These are phyloP conservation scores for Psococerastis gibbosa DNA, from an alignment of 2,888 invertebrate species.

Conservation along the genomic window DNA sequence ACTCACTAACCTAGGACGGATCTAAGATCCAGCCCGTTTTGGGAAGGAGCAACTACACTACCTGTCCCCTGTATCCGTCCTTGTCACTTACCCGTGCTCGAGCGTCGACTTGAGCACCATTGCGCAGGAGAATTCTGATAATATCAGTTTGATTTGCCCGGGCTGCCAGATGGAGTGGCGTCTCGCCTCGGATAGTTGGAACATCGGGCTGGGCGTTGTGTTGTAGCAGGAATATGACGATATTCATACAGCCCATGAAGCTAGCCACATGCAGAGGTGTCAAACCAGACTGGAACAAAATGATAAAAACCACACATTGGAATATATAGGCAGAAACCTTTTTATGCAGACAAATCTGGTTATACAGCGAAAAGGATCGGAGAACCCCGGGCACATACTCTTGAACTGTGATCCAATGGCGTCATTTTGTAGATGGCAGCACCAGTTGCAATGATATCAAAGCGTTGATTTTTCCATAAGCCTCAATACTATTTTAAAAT, in stretches of 20 bases:
- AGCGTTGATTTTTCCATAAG: too few species aligned
- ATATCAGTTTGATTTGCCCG: constrained; percentile 96
- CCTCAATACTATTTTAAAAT: too few species aligned
- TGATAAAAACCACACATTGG: not conserved
- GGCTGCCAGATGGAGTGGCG: constrained; percentile 89
- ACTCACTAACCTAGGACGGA: too few species aligned
- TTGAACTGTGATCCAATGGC: too few species aligned
- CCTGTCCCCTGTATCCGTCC: too few species aligned
- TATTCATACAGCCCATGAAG: constrained; percentile 99
- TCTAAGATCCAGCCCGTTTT: too few species aligned
- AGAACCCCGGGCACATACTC: too few species aligned
- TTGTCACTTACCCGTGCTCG: constrained; percentile 35
- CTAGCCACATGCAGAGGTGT: constrained; percentile 95
- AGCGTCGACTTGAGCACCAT: constrained; percentile 71
- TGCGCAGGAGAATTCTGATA: constrained; percentile 81
- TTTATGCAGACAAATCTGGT: too few species aligned
- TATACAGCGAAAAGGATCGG: too few species aligned
- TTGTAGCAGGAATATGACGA: constrained; percentile 86
- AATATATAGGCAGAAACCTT: not conserved
- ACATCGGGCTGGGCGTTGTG: constrained; percentile 88
- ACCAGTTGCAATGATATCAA: too few species aligned
- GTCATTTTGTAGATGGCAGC: too few species aligned
- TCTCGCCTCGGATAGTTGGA: constrained; percentile 90
- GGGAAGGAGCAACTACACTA: too few species aligned
- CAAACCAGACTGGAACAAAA: constrained; percentile 48